Evolutionary conservation across 2,888 invertebrate genomes (phyloP), one percentile per base, ranked within the genome.

Genomic region (Brachyptera risi): DNA sequence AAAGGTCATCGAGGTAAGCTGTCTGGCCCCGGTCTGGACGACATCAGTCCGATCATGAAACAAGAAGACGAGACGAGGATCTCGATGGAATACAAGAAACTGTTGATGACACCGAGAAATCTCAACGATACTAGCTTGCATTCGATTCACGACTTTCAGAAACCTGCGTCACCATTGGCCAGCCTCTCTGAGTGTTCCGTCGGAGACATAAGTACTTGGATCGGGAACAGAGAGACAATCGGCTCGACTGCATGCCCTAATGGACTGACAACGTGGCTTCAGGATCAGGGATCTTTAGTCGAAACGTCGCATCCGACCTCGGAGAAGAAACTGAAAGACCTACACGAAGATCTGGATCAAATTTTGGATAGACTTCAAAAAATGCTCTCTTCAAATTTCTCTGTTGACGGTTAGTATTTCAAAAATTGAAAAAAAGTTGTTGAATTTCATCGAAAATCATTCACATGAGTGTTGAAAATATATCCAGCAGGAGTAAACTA

Each of bases 281-380:
- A 42, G 21, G 51, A 61, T 7, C n/a, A n/a, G n/a, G n/a, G n/a
- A n/a, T n/a, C n/a, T n/a, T n/a, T n/a, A n/a, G n/a, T n/a, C n/a
- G n/a, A n/a, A n/a, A n/a, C n/a, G n/a, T n/a, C 44, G 9, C 37
- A 44, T 13, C 21, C 51, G 27, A 19, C 26, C 1, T 50, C 60
- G 1, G 54, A 42, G 24, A 31, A 37, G 5, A 56, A 37, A 3
- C 59, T 67, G 24, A 63, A 67, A 31, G 65, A 67, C 51, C 61
- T 68, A 3, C 67, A 69, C 67, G 84, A 83, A 1, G 86, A 86
- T 69, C 71, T 88, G 3, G 87, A 87, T 69, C 83, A 84, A 1
- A 87, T 86, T 19, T 71, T 88, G 56, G 85, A 85, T 31, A 79
- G 86, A 65, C 74, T 88, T 66, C 87, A 87, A 72, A 84, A 86